Percentiles rank a stretch among this genome's conserved stretches.
Conservation (phyloP, 1,140 invertebrate genomes). For the Papilio polyxenes region DNA sequence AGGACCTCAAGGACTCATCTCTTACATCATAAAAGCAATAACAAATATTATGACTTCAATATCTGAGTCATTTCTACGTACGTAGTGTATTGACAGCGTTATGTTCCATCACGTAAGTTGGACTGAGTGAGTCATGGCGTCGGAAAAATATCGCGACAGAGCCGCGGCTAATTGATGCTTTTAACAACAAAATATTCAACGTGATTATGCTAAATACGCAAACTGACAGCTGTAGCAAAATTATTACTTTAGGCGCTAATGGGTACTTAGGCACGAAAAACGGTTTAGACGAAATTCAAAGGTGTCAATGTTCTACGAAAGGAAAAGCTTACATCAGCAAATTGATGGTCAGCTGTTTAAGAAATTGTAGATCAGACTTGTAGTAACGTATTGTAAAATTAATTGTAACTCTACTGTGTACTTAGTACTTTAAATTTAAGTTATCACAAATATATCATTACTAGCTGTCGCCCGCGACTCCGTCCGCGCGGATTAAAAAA, state of each 20-base stretch:
- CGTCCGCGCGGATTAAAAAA: too few relatives aligned
- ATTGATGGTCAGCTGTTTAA: too few relatives aligned
- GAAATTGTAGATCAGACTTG: too few relatives aligned
- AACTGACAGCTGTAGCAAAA: background rate
- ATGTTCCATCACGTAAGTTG: conserved; percentile 6
- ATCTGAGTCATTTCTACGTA: conserved; percentile 7
- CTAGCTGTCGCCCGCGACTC: too few relatives aligned
- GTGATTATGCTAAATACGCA: background rate
- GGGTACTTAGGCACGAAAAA: too few relatives aligned
- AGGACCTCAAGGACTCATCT: background rate
- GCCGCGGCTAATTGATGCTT: background rate
- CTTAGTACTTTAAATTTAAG: too few relatives aligned
- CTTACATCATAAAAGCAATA: background rate
- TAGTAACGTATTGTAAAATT: too few relatives aligned
- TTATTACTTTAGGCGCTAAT: background rate
- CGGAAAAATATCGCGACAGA: background rate
- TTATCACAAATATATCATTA: too few relatives aligned
- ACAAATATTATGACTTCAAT: background rate
- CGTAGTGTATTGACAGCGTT: background rate
- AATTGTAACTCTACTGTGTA: too few relatives aligned
- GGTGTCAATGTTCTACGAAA: too few relatives aligned
- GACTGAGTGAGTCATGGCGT: background rate
- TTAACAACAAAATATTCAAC: background rate
- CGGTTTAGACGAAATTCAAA: too few relatives aligned
- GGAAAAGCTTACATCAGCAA: too few relatives aligned